These are phyloP conservation scores for Tenualosa ilisha DNA, from an alignment of 2,797 vertebrate species.

Conservation along the genomic window DNA sequence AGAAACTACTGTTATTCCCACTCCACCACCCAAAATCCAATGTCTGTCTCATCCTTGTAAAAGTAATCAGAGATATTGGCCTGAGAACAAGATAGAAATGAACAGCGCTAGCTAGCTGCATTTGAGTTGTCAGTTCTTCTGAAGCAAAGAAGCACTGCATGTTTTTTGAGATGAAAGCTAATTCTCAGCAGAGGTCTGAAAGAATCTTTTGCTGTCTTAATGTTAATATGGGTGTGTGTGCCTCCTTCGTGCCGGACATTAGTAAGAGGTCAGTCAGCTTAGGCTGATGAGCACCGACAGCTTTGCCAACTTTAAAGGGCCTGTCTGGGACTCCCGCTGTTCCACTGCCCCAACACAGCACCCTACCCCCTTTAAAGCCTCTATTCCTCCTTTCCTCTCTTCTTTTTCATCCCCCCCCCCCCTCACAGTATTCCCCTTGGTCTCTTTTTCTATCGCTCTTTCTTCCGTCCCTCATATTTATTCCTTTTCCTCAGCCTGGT, in stretches of 20 bases:
- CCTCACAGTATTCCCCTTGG: slow-evolving; percentile 27
- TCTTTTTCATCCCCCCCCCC: slow-evolving; percentile 29
- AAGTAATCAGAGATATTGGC: neutral
- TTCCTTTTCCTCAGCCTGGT: neutral
- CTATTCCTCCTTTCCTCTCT: slow-evolving; percentile 34
- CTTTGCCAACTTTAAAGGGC: slow-evolving; percentile 24
- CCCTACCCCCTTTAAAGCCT: neutral
- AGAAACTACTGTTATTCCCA: too few relatives aligned
- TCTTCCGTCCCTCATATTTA: neutral
- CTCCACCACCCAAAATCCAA: neutral
- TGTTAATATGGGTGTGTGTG: neutral
- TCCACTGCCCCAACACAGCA: neutral
- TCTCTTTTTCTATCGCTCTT: slow-evolving; percentile 31
- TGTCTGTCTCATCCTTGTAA: neutral
- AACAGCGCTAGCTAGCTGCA: neutral
- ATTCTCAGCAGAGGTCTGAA: neutral
- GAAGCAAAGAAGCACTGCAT: neutral
- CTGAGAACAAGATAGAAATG: neutral
- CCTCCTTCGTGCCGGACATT: neutral
- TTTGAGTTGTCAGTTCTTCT: neutral
- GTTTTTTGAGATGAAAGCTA: neutral
- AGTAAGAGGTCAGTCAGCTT: slow-evolving; percentile 5
- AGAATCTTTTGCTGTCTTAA: slow-evolving; percentile 6
- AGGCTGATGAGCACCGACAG: slow-evolving; percentile 5
- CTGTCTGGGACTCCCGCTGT: slow-evolving; percentile 11